phyloP scores from a whole-genome alignment of 2,113 vertebrate species.

The Gavia stellata region DNA sequence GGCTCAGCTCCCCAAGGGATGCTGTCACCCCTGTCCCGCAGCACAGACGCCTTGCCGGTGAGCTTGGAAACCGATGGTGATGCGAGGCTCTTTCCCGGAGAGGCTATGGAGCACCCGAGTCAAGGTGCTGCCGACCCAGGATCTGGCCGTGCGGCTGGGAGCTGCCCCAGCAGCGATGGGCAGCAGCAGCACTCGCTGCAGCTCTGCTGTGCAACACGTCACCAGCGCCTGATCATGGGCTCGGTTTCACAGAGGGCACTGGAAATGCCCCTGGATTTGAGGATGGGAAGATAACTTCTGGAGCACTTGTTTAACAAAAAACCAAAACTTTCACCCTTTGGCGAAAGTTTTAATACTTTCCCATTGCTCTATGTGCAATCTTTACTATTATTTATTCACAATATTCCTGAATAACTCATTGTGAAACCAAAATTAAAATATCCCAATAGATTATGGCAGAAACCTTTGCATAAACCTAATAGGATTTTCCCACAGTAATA shows the following conservation, averaged over 20 bases:
- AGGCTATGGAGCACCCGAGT: not conserved
- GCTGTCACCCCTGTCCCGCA: not conserved
- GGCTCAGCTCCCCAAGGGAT: not conserved
- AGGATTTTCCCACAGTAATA: constrained; percentile 16
- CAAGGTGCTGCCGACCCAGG: not conserved
- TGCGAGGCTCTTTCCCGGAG: not conserved
- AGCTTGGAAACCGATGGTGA: not conserved
- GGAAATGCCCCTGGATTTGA: not conserved
- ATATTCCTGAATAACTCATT: not conserved
- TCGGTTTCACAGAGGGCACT: not conserved
- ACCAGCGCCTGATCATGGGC: not conserved
- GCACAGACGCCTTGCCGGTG: fast-evolving
- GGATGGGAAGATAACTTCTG: not conserved
- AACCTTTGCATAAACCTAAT: constrained; percentile 10
- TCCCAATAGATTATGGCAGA: not conserved
- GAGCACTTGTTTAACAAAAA: not conserved
- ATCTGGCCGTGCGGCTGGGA: not conserved
- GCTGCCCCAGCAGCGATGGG: not conserved
- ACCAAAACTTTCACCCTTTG: not conserved
- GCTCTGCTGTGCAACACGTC: not conserved
- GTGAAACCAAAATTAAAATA: constrained; percentile 22
- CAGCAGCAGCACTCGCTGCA: not conserved
- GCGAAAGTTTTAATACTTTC: not conserved
- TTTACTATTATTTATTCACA: not conserved
- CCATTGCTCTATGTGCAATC: not conserved